Evolutionary conservation across 2,888 invertebrate genomes (phyloP).

Genomic region (Brenthis hecate): DNA sequence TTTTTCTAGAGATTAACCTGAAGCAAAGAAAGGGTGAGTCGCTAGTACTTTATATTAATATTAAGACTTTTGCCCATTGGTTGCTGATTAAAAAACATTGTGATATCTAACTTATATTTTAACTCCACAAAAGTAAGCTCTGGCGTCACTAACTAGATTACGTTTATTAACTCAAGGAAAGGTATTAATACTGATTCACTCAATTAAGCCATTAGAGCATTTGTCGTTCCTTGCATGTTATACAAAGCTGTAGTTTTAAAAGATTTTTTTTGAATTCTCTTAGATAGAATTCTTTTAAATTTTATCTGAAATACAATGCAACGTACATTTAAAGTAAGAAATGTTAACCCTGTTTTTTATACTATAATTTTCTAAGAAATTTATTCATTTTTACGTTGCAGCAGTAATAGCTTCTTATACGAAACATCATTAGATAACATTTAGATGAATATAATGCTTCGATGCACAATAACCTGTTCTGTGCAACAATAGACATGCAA

Average conservation of each 20-base stretch:
- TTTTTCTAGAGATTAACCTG: too few species aligned
- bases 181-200: slow-evolving; percentile 32
- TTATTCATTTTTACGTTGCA: not conserved
- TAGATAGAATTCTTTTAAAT: too few species aligned
- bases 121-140: slow-evolving; percentile 4
- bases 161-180: slow-evolving; percentile 35
- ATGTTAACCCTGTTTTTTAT: too few species aligned
- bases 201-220: slow-evolving; percentile 31
- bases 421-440: slow-evolving; percentile 7
- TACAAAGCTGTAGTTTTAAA: not conserved
- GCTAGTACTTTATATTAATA: too few species aligned
- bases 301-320: too few species aligned
- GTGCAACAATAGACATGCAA: not conserved
- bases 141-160: slow-evolving; percentile 33
- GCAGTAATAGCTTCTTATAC: slow-evolving; percentile 1
- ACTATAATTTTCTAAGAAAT: not conserved
- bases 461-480: not conserved
- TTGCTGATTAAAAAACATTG: too few species aligned
- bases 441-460: slow-evolving; percentile 18
- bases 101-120: not conserved
- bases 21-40: too few species aligned
- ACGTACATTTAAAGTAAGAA: too few species aligned
- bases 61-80: too few species aligned
- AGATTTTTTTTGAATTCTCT: too few species aligned
- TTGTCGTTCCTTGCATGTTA: not conserved